Evolutionary conservation across 2,888 invertebrate genomes (phyloP).

Genomic region (Anthophora plumipes): DNA sequence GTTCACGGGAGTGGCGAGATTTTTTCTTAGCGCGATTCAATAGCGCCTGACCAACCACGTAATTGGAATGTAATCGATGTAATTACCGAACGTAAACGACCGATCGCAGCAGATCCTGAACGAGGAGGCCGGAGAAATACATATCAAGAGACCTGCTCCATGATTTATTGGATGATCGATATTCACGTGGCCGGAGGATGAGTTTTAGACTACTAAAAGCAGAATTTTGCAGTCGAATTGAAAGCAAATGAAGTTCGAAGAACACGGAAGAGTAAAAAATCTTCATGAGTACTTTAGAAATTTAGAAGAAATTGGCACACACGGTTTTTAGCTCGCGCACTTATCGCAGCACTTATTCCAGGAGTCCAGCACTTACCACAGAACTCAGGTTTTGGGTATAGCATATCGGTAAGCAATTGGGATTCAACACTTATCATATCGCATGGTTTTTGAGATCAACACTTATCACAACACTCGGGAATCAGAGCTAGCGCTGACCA

Average conservation of each 20-base stretch:
- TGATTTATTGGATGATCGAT: constrained; percentile 61
- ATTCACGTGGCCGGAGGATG: constrained; percentile 43
- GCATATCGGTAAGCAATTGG: too few relatives aligned
- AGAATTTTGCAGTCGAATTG: constrained; percentile 2
- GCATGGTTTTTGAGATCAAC: too few relatives aligned
- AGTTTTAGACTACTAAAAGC: constrained; percentile 28
- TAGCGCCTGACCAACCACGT: constrained; percentile 58
- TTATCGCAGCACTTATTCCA: too few relatives aligned
- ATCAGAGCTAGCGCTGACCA: too few relatives aligned
- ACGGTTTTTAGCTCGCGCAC: too few relatives aligned
- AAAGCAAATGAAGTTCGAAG: not conserved
- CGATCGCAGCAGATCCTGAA: constrained; percentile 47
- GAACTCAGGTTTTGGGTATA: too few relatives aligned
- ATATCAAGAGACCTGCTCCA: constrained; percentile 34
- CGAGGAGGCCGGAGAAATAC: constrained; percentile 36
- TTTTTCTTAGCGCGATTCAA: constrained; percentile 47
- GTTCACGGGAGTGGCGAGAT: constrained; percentile 51
- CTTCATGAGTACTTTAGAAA: too few relatives aligned
- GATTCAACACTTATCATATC: too few relatives aligned
- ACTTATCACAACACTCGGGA: too few relatives aligned
- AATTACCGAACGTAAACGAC: constrained; percentile 72
- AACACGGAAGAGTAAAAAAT: too few relatives aligned
- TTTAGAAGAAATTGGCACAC: too few relatives aligned
- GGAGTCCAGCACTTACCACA: too few relatives aligned
- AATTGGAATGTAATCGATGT: constrained; percentile 74